phyloP scores from a whole-genome alignment of 2,888 invertebrate genomes.

The Cataglyphis altisquamis region DNA sequence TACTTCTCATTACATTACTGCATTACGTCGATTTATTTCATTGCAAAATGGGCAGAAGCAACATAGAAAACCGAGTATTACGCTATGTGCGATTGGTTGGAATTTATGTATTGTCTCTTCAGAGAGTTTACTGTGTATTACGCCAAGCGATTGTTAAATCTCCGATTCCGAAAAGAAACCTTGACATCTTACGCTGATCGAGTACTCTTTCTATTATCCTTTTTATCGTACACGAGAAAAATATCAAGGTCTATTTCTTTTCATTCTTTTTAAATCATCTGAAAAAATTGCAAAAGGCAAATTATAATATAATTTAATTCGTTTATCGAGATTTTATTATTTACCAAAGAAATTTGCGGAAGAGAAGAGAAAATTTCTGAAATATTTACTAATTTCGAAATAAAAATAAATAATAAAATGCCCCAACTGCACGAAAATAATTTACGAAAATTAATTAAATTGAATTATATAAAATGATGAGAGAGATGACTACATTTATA shows the following conservation, averaged over 20 bases:
- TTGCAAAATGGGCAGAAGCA: constrained; percentile 1
- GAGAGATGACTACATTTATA: background rate
- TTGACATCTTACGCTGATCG: constrained; percentile 50
- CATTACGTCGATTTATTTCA: constrained; percentile 13
- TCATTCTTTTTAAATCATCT: background rate
- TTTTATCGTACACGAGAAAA: background rate
- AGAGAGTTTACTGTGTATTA: constrained; percentile 32
- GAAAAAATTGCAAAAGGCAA: background rate
- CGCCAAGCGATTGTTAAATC: constrained; percentile 28
- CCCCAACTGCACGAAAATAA: background rate
- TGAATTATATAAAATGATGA: background rate
- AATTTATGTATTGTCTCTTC: constrained; percentile 62
- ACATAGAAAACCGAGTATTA: background rate
- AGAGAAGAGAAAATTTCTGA: background rate
- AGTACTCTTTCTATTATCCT: background rate
- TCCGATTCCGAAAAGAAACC: constrained; percentile 44
- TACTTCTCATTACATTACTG: constrained; percentile 9
- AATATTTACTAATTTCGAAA: background rate
- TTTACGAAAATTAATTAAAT: background rate
- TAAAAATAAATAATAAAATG: background rate
- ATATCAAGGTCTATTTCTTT: background rate
- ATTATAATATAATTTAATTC: background rate
- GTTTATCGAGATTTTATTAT: background rate
- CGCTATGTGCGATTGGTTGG: constrained; percentile 2
- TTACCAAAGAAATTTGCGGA: background rate